Conservation (phyloP, 2,888 invertebrate species). For the Plebejus melissa region DNA sequence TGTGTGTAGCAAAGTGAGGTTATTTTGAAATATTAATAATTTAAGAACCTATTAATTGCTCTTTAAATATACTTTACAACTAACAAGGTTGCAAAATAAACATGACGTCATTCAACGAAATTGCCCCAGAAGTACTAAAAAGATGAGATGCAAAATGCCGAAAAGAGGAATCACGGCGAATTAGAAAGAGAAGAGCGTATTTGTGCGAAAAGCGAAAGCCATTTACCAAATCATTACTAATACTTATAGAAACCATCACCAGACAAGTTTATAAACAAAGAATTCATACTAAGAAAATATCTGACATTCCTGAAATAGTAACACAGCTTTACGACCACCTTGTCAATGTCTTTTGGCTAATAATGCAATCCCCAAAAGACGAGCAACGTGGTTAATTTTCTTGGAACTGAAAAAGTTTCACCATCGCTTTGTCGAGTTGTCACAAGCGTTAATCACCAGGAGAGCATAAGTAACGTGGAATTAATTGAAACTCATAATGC, state of each 20-base stretch:
- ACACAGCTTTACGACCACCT: neutral
- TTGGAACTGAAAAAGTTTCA: neutral
- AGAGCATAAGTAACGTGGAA: conserved; percentile 25
- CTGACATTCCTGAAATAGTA: neutral
- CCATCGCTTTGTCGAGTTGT: conserved; percentile 2
- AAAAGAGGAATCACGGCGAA: neutral
- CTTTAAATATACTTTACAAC: too few species aligned
- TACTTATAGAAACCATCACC: neutral
- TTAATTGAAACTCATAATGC: conserved; percentile 18
- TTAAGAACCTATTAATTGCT: neutral
- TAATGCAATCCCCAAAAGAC: too few species aligned
- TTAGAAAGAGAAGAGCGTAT: neutral
- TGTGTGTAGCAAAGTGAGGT: neutral
- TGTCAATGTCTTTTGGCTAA: neutral
- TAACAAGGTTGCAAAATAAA: neutral
- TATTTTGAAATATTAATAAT: neutral
- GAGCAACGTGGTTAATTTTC: neutral
- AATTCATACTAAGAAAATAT: neutral
- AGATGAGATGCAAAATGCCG: neutral
- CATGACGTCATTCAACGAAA: neutral
- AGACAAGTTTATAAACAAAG: neutral
- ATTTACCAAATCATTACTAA: neutral
- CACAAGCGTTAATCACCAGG: conserved; percentile 26
- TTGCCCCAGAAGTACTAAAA: neutral
- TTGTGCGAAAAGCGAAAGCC: neutral